Evolutionary conservation across 1,140 invertebrate species (phyloP).

Genomic region (Bombus soroeensis): DNA sequence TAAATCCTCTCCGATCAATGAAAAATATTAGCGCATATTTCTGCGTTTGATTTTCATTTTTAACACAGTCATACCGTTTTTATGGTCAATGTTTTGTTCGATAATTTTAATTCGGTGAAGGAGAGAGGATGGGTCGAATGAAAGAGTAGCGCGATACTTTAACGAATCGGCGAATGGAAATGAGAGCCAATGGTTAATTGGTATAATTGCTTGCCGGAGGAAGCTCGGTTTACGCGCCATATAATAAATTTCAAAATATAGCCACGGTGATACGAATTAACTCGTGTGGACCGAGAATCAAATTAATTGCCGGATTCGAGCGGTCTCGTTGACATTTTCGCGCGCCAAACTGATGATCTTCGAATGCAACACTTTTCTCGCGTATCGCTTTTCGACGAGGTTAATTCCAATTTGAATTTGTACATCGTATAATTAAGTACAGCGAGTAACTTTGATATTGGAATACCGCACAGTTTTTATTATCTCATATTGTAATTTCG

Average conservation of each 20-base stretch:
- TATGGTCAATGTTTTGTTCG: not conserved
- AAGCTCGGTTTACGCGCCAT: not conserved
- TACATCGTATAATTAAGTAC: too few species aligned
- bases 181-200: not conserved
- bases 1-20: not conserved
- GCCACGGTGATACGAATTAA: not conserved
- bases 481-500: not conserved
- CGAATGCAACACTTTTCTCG: not conserved
- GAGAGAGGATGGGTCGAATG: not conserved
- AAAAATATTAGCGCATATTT: not conserved
- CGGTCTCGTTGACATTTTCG: not conserved
- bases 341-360: not conserved
- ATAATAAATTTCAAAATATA: conserved; percentile 5
- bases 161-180: not conserved
- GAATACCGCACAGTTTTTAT: not conserved
- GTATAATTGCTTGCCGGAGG: not conserved
- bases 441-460: not conserved
- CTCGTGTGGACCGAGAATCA: not conserved
- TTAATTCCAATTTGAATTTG: too few species aligned
- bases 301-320: not conserved
- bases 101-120: not conserved
- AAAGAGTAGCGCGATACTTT: not conserved
- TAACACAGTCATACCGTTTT: not conserved
- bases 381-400: not conserved
- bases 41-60: not conserved